phyloP scores from a whole-genome alignment of 1,140 invertebrate species.

The Seison nebaliae region DNA sequence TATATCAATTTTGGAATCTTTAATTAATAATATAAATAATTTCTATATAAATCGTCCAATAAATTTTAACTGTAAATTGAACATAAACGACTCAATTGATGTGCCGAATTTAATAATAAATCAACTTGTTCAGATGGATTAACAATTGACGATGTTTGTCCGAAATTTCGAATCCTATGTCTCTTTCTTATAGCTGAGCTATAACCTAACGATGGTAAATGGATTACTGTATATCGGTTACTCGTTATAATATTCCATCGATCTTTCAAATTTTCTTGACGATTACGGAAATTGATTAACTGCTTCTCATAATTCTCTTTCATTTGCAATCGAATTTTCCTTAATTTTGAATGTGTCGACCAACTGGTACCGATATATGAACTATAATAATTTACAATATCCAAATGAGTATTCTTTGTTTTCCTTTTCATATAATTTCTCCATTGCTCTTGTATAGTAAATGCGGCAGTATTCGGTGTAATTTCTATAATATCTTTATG shows the following conservation, averaged over 20 bases:
- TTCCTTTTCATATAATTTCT: too few species aligned
- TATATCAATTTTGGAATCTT: constrained; percentile 29
- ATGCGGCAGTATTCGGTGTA: too few species aligned
- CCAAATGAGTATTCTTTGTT: too few species aligned
- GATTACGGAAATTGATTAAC: constrained; percentile 16
- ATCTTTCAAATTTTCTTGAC: constrained; percentile 16
- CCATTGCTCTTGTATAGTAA: too few species aligned
- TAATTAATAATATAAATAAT: constrained; percentile 12
- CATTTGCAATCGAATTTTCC: constrained; percentile 20
- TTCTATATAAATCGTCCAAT: not conserved
- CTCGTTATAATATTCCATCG: constrained; percentile 23
- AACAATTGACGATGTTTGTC: too few species aligned
- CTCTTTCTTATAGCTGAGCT: constrained; percentile 20
- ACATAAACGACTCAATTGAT: too few species aligned
- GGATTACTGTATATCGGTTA: constrained; percentile 21
- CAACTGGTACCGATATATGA: constrained; percentile 26
- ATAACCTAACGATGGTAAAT: constrained; percentile 25
- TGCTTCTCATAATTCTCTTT: constrained; percentile 19
- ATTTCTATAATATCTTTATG: too few species aligned
- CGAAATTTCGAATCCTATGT: too few species aligned
- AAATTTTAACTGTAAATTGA: not conserved
- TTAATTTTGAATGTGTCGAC: constrained; percentile 26
- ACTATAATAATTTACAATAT: too few species aligned
- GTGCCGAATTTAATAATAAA: too few species aligned
- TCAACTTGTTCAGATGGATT: too few species aligned